Conservation (phyloP, 2,113 vertebrate genomes). For the Pandion haliaetus region DNA sequence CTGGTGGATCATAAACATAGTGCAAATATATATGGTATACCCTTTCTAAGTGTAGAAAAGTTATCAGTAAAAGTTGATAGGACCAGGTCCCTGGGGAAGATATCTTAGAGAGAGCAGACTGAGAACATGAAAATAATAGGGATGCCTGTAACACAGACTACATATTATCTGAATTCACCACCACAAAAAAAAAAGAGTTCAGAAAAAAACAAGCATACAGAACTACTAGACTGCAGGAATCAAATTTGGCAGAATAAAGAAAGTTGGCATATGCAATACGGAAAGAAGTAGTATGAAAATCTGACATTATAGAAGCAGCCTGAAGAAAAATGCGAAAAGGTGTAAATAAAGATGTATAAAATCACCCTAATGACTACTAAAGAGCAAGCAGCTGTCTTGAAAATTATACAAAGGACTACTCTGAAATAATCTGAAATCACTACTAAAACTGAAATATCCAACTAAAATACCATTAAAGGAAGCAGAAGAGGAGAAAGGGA, state of each 20-base stretch:
- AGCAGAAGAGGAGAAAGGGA: background rate
- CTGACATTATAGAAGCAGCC: background rate
- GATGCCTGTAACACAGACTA: background rate
- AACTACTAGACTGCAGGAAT: background rate
- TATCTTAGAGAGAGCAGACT: background rate
- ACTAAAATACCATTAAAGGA: background rate
- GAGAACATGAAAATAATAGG: background rate
- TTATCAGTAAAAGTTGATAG: background rate
- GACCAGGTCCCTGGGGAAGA: background rate
- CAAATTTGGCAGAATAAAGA: background rate
- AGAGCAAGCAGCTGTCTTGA: background rate
- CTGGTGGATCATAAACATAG: background rate
- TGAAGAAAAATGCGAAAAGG: background rate
- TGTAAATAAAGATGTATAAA: background rate
- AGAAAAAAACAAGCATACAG: background rate
- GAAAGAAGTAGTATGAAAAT: background rate
- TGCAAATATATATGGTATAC: background rate
- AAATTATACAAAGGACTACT: background rate
- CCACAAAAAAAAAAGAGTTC: background rate
- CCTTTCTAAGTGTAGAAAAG: background rate
- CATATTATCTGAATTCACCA: background rate
- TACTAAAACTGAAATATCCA: background rate
- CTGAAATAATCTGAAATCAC: background rate
- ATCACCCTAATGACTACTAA: background rate
- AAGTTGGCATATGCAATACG: background rate